A percentile compares a stretch with the other conserved stretches of the same genome.
Conservation (phyloP, 2,797 vertebrate species). For the Garrulus glandarius region DNA sequence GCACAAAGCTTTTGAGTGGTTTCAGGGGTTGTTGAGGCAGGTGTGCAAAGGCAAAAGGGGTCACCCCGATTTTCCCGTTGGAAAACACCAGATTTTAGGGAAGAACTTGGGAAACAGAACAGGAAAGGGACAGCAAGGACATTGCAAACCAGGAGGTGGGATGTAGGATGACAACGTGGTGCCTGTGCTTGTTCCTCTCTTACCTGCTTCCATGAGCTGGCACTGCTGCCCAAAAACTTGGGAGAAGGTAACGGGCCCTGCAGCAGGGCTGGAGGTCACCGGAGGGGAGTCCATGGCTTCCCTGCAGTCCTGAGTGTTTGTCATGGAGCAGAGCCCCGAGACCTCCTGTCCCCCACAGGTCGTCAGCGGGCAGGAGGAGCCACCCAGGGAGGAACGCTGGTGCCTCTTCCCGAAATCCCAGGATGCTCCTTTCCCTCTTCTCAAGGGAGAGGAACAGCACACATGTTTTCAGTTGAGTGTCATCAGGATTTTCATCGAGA, state of each 20-base stretch:
- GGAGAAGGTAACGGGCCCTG: slow-evolving; percentile 73
- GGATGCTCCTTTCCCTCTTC: not conserved
- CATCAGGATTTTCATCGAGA: fast-evolving
- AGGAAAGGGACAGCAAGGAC: not conserved
- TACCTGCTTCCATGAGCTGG: slow-evolving; percentile 83
- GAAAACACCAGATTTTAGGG: not conserved
- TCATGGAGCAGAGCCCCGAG: not conserved
- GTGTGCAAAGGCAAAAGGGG: fast-evolving
- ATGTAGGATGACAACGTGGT: fast-evolving
- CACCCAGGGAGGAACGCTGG: fast-evolving
- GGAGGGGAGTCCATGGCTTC: slow-evolving; percentile 67
- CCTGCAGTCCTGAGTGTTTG: not conserved
- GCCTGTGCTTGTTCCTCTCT: fast-evolving
- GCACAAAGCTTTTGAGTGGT: not conserved
- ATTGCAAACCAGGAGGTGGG: fast-evolving
- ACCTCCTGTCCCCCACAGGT: fast-evolving
- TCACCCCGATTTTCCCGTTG: not conserved
- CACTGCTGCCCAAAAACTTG: slow-evolving; percentile 80
- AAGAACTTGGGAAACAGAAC: not conserved
- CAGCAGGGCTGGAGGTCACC: not conserved
- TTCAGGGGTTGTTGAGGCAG: not conserved
- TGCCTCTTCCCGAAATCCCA: fast-evolving
- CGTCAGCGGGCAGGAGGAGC: fast-evolving
- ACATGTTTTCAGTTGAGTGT: fast-evolving
- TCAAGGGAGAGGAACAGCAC: fast-evolving